Percentiles rank a stretch among this genome's conserved stretches.
phyloP scores from a whole-genome alignment of 2,888 invertebrate species.

The Sinodicranocentrus sp. region DNA sequence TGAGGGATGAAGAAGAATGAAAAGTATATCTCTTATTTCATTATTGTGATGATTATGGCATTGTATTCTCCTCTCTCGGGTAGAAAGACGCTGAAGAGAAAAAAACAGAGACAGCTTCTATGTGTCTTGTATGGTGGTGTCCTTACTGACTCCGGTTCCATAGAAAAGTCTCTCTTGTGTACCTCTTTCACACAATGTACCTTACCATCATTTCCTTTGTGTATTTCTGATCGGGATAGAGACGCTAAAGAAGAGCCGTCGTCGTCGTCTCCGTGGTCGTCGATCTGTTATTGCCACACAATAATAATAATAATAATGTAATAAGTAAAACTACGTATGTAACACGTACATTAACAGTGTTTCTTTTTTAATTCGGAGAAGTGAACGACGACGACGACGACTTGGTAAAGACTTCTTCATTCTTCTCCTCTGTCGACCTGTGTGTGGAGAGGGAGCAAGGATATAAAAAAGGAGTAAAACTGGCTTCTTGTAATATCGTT shows the following conservation, averaged over 20 bases:
- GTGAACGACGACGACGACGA: no score
- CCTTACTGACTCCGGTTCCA: slow-evolving; percentile 7
- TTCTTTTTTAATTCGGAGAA: slow-evolving; percentile 35
- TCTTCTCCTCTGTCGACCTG: slow-evolving; percentile 1
- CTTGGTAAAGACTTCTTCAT: slow-evolving; percentile 24
- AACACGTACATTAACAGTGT: slow-evolving; percentile 27
- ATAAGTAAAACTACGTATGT: slow-evolving; percentile 52
- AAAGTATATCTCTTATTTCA: slow-evolving; percentile 39
- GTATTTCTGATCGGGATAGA: neutral
- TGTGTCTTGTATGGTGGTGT: neutral
- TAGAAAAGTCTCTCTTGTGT: neutral
- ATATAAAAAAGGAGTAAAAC: slow-evolving; percentile 48
- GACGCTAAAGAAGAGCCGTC: neutral
- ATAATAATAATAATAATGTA: slow-evolving; percentile 47
- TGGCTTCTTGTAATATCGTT: slow-evolving; percentile 48
- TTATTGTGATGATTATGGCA: slow-evolving; percentile 37
- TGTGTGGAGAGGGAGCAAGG: neutral
- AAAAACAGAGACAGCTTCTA: neutral
- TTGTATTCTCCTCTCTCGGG: slow-evolving; percentile 18
- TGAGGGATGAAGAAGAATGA: slow-evolving; percentile 20
- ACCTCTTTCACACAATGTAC: slow-evolving; percentile 4
- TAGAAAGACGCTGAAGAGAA: slow-evolving; percentile 9
- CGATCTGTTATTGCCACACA: slow-evolving; percentile 46
- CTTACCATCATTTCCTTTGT: slow-evolving; percentile 16
- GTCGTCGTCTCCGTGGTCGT: slow-evolving; percentile 43